Evolutionary conservation across 92 coral and sea anemone genomes (phyloP), one percentile per base, ranked within the genome.

Genomic region (Virgularia gustaviana): DNA sequence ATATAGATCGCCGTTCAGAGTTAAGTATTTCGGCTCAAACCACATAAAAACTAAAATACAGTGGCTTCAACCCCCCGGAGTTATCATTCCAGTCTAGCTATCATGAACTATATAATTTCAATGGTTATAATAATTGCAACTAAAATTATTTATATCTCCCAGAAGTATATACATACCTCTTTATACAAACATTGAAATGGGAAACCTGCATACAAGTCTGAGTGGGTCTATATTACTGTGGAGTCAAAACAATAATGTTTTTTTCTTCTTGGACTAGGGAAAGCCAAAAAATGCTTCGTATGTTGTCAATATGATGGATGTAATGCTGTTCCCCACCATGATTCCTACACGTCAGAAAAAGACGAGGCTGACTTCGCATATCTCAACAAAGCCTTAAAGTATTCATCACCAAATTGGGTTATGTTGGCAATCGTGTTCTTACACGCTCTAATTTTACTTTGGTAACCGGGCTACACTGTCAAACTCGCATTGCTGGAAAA

Each of bases 261-360:
- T 35, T 57, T 36, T 61, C 25, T 57, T 68, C 23, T 16, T 22
- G 20, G 35, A 52, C 23, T 39, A 92, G 98, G 86, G 66, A 59
- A 84, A 60, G 83, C 73, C 56, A 92, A 92, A 70, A 88, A 74
- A 20, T 92, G 98, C 66, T 92, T 92, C 68, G 90, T 95, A 4
- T 92, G 98, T 63, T 92, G 98, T 54, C 98, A 92, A 43, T 92
- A 91, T 90, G 85, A 82, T 32, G 90, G 88, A 80, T 92, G 98
- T 35, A 92, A 92, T 29, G 88, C 96, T 10, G 85, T 78, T 79
- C 68, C 96, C 62, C 98, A 89, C 41, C 96, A 92, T 59, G n/a
- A 68, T 27, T 20, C 19, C 38, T 2, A 68, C 16, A 29, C 61
- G 9, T 5, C 60, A 9, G 30, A 68, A 1, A 32, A 27, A 3